phyloP scores from a whole-genome alignment of 1,140 invertebrate species.

The Drosophila kanapiae region DNA sequence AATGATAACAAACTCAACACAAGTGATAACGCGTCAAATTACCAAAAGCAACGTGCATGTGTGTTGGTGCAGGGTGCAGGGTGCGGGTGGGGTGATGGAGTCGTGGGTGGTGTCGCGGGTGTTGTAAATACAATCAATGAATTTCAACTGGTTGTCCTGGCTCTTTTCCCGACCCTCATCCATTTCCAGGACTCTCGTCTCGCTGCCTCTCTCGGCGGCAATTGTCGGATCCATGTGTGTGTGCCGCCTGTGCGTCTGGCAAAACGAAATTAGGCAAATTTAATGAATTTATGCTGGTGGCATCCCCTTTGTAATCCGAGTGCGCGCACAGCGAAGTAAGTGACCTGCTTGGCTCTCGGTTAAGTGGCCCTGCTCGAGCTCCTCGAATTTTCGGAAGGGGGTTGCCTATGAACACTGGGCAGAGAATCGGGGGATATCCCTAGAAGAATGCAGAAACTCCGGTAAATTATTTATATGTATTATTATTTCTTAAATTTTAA shows the following conservation, averaged over 20 bases:
- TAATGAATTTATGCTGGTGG: conserved; percentile 84
- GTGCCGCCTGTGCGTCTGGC: conserved; percentile 46
- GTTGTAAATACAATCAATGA: conserved; percentile 83
- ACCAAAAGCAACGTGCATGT: conserved; percentile 54
- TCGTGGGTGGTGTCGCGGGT: conserved; percentile 44
- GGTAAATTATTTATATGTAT: too few species aligned
- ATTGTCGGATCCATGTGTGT: conserved; percentile 41
- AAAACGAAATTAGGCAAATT: conserved; percentile 82
- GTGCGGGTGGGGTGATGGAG: not conserved
- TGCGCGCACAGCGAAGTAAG: conserved; percentile 68
- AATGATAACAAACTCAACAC: conserved; percentile 84
- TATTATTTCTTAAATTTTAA: too few species aligned
- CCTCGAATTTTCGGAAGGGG: not conserved
- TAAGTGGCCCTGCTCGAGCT: conserved; percentile 67
- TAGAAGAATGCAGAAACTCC: too few species aligned
- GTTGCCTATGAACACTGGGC: not conserved
- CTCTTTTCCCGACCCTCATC: conserved; percentile 41
- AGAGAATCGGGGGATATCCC: not conserved
- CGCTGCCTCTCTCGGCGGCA: conserved; percentile 25
- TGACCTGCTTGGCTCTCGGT: conserved; percentile 72
- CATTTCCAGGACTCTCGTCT: conserved; percentile 24
- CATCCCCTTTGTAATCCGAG: conserved; percentile 78
- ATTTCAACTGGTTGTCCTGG: conserved; percentile 81
- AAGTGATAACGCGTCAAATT: conserved; percentile 84
- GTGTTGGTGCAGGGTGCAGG: not conserved